phyloP scores from a whole-genome alignment of 2,113 vertebrate genomes.

The Cynopterus brachyotis region DNA sequence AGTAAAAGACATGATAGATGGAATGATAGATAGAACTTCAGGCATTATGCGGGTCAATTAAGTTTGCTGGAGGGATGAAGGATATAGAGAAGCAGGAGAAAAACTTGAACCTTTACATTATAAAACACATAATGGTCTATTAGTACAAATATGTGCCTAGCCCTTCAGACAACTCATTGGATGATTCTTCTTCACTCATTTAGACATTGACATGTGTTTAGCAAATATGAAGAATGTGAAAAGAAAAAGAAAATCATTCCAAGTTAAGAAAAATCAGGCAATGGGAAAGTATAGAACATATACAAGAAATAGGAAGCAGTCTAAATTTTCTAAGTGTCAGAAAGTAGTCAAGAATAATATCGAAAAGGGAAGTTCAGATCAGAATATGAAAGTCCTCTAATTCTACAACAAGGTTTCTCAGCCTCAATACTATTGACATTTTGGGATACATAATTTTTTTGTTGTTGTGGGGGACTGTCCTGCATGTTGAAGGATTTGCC shows the following conservation, averaged over 20 bases:
- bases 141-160: background rate
- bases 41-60: background rate
- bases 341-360: background rate
- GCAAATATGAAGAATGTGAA: background rate
- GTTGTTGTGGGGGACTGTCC: background rate
- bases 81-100: background rate
- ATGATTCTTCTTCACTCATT: constrained; percentile 5
- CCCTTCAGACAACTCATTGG: background rate
- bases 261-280: constrained; percentile 49
- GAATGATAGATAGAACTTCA: background rate
- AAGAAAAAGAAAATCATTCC: constrained; percentile 17
- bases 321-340: background rate
- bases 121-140: background rate
- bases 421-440: background rate
- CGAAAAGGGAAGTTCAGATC: constrained; percentile 26
- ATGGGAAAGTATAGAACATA: background rate
- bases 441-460: background rate
- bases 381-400: background rate
- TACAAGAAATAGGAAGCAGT: constrained; percentile 10
- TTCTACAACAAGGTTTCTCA: background rate
- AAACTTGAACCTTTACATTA: background rate
- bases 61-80: background rate
- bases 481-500: background rate
- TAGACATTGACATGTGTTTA: background rate
- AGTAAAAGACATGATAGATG: background rate